Evolutionary conservation across 2,888 invertebrate genomes (phyloP), one percentile per base, ranked within the genome.

Genomic region (Flexamia atlantica): DNA sequence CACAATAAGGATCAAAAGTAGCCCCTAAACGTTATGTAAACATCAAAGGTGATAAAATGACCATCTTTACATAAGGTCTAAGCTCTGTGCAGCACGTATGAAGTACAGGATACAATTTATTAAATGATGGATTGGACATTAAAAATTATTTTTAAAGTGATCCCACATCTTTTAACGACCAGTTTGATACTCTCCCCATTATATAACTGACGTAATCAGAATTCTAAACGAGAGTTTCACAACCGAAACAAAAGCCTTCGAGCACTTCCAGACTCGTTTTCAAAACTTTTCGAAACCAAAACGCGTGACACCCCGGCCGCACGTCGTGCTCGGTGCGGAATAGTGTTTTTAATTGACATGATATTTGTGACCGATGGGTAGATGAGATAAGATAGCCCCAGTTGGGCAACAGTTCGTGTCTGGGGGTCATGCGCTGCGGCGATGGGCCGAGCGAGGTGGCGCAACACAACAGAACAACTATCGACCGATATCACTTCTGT

Each of bases 321-420:
- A 5, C 28, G 12, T 28, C 64, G 64, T 64, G 64, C 64, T 57
- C 3, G 28, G 64, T 64, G 30, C 64, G 64, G 30, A 64, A 64
- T 64, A 64, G 64, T 72, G 42, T 72, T 72, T 36, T 76, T 76
- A 76, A 76, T 76, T 76, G 74, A 76, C 74, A 40, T 76, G 74
- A 76, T 76, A 76, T 76, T 76, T 76, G 74, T 76, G 74, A 76
- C 46, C 28, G 74, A 76, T 76, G 46, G 17, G 23, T 12, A 76
- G 74, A 46, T 76, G 46, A 76, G 74, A 76, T 76, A 46, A 76
- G 74, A 76, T 76, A 36, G 42, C 42, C 12, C 1, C 20, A 12
- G 70, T 70, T 70, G 70, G 36, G n/a, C 70, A 70, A 70, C 1
- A 70, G 70, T 20, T 70, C 70, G 70, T 70, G 70, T 20, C 40